Conservation (phyloP, 2,888 invertebrate species). For the Lasioglossum oenotherae region DNA sequence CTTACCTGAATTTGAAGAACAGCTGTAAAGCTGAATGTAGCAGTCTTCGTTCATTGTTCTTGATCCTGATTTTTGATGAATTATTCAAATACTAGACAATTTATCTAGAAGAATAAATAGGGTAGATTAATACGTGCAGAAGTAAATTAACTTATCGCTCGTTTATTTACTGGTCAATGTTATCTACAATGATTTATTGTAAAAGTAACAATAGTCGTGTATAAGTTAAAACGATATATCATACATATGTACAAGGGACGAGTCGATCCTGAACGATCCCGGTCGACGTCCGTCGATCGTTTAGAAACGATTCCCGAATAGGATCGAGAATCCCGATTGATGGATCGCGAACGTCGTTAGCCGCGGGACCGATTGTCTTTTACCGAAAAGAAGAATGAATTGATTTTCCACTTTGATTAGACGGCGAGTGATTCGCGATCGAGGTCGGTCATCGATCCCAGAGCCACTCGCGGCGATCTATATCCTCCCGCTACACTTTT, state of each 20-base stretch:
- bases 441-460: constrained; percentile 60
- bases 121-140: background rate
- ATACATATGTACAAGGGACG: constrained; percentile 79
- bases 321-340: background rate
- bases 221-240: constrained; percentile 81
- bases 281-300: background rate
- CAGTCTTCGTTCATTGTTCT: background rate
- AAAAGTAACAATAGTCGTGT: constrained; percentile 81
- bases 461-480: constrained; percentile 48
- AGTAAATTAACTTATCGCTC: constrained; percentile 72
- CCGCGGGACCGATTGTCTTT: constrained; percentile 29
- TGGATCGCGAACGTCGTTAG: background rate
- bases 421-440: constrained; percentile 58
- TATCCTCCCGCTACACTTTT: constrained; percentile 12
- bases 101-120: background rate
- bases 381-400: background rate
- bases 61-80: background rate
- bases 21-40: background rate
- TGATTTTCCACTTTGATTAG: constrained; percentile 7
- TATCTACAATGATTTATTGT: constrained; percentile 81
- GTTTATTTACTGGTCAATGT: constrained; percentile 77
- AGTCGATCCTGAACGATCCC: constrained; percentile 18
- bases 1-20: background rate
- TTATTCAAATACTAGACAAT: too few relatives aligned
- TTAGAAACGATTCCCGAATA: background rate